Base-by-base conservation (phyloP, 2,113 vertebrate species). In the Zootoca vivipara region DNA sequence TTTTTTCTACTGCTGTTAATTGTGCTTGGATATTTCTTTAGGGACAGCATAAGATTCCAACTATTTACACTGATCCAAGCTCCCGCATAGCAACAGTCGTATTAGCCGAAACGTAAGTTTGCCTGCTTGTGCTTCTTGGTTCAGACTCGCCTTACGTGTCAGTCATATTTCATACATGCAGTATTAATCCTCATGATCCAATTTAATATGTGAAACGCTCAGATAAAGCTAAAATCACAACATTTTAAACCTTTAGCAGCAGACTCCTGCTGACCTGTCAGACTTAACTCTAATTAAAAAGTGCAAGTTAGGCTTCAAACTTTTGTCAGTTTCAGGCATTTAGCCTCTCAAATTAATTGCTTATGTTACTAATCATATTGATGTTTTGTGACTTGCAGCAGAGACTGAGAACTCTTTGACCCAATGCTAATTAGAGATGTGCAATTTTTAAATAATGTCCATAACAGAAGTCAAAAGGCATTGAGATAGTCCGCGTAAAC, bases 161-260 rank as follows among this genome's bases (percentile, higher is more conserved):
- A 91, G 91, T 93, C 92, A 92, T 85, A 58, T 93, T 95, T 96
- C 90, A 95, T 94, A 94, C 93, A 96, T 89, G 75, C 92, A 94
- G 89, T 85, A 92, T 89, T 96, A 95, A 97, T 96, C 93, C 96
- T 95, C 89, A 83, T 38, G 93, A 96, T 93, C 96, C 93, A 89
- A 90, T 92, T 82, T 78, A 89, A 91, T 10, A 70, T 83, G 33
- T 93, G 46, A 2, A 91, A 30, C 16, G 64, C 62, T 94, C 95
- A 94, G 86, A 95, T 91, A 90, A 95, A 94, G 88, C 90, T 95
- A 89, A 91, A 88, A 79, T 91, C 56, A 70, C 74, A 87, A 42
- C 85, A 87, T 56, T 88, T 90, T 26, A 89, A 94, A 89, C 75
- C 13, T 93, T 92, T 83, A 87, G 58, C 20, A 92, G 2, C 85